Evolutionary conservation across 2,888 invertebrate genomes (phyloP).

Genomic region (Gymnosoma rotundatum): DNA sequence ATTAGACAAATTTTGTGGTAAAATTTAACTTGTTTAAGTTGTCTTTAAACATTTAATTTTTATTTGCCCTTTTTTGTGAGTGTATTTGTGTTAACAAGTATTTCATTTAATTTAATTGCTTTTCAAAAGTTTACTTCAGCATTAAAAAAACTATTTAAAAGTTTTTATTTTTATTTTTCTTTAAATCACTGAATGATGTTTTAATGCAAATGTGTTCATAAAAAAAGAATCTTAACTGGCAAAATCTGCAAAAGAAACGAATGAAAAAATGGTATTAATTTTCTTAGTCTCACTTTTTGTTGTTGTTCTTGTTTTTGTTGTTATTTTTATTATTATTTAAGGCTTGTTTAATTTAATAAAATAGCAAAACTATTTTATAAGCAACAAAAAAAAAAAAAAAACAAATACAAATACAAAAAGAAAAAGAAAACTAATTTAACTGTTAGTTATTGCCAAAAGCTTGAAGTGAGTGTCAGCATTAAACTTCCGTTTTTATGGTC

Average conservation of each 20-base stretch:
- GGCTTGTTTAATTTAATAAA: conserved; percentile 21
- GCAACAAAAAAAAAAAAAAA: neutral
- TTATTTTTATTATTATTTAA: conserved; percentile 41
- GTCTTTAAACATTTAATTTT: conserved; percentile 60
- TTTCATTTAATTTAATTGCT: conserved; percentile 64
- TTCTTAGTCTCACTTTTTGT: neutral
- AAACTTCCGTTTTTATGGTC: conserved; percentile 62
- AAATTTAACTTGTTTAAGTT: conserved; percentile 57
- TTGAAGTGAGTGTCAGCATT: conserved; percentile 48
- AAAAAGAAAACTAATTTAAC: conserved; percentile 50
- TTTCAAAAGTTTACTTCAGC: conserved; percentile 48
- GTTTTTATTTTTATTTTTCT: conserved; percentile 8
- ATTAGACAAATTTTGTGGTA: conserved; percentile 52
- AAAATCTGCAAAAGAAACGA: neutral
- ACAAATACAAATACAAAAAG: neutral
- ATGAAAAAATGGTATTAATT: conserved; percentile 22
- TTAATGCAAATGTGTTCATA: conserved; percentile 47
- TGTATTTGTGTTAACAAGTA: neutral
- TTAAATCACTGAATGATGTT: conserved; percentile 24
- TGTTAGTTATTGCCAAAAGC: conserved; percentile 34
- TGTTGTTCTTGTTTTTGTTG: too few relatives aligned
- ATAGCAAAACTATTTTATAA: neutral
- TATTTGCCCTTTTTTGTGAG: neutral
- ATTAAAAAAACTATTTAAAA: conserved; percentile 27
- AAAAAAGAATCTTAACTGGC: conserved; percentile 35